Percentiles rank a stretch among this genome's conserved stretches.
Evolutionary conservation across 2,113 vertebrate genomes (phyloP).

Genomic region (Hypomesus transpacificus): DNA sequence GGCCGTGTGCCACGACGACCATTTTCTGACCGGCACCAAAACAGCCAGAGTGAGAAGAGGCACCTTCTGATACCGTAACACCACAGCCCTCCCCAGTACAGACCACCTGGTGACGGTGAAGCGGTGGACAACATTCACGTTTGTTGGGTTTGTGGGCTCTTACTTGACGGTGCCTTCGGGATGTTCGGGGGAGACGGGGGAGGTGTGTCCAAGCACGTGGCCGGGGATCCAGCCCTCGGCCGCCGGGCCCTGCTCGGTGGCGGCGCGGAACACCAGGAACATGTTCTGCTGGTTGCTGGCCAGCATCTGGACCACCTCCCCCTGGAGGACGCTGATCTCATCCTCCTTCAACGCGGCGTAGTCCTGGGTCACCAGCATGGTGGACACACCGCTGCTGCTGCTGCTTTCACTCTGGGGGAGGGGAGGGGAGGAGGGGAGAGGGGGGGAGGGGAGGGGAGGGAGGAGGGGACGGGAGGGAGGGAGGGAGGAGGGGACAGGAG

Average conservation of each 20-base stretch:
- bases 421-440: constrained; percentile 10
- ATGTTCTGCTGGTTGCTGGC: constrained; percentile 99
- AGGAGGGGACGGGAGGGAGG: background rate
- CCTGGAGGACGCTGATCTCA: constrained; percentile 97
- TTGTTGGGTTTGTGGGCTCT: constrained; percentile 47
- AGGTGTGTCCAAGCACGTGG: constrained; percentile 97
- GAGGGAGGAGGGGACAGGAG: background rate
- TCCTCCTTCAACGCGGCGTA: constrained; percentile 99
- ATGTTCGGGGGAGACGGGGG: constrained; percentile 84
- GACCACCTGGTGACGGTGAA: no score
- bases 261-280: constrained; percentile 98
- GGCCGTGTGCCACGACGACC: constrained; percentile 98
- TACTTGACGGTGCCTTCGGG: constrained; percentile 97
- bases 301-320: constrained; percentile 98
- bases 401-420: constrained; percentile 96
- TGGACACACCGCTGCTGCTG: constrained; percentile 94
- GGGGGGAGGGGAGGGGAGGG: background rate
- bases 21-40: constrained; percentile 78
- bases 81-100: no score
- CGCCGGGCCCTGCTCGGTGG: constrained; percentile 94
- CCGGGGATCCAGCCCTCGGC: constrained; percentile 99
- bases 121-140: background rate
- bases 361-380: constrained; percentile 99
- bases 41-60: background rate
- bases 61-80: background rate